Conservation (phyloP, 1,140 invertebrate species). For the Drosophila pseudoobscura region DNA sequence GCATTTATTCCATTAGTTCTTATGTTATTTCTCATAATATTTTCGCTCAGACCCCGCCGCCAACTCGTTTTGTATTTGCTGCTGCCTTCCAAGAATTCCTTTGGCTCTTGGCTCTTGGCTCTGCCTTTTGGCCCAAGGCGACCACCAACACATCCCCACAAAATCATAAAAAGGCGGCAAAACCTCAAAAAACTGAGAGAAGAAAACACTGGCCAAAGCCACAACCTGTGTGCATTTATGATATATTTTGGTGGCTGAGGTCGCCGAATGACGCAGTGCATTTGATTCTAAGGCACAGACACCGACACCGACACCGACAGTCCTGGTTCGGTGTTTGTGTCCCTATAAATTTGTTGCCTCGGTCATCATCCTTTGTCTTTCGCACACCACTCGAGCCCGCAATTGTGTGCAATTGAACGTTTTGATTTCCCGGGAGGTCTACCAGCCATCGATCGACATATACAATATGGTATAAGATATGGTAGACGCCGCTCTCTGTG, state of each 20-base stretch:
- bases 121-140: slow-evolving; percentile 24
- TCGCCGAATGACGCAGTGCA: slow-evolving; percentile 69
- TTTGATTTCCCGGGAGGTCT: slow-evolving; percentile 77
- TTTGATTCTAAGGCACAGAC: slow-evolving; percentile 56
- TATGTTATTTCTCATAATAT: slow-evolving; percentile 77
- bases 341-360: slow-evolving; percentile 57
- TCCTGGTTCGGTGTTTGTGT: slow-evolving; percentile 64
- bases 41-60: slow-evolving; percentile 53
- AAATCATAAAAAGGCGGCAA: slow-evolving; percentile 61
- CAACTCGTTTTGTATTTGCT: slow-evolving; percentile 53
- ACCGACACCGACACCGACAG: slow-evolving; percentile 12
- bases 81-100: slow-evolving; percentile 59
- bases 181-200: slow-evolving; percentile 57
- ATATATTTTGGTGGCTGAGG: slow-evolving; percentile 59
- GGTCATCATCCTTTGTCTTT: slow-evolving; percentile 60
- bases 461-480: no score
- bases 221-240: slow-evolving; percentile 75
- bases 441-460: slow-evolving; percentile 6
- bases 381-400: slow-evolving; percentile 48
- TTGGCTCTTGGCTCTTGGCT: slow-evolving; percentile 16
- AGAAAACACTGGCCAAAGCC: slow-evolving; percentile 24
- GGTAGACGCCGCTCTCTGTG: not conserved
- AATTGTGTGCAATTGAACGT: slow-evolving; percentile 77
- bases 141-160: slow-evolving; percentile 53
- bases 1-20: slow-evolving; percentile 62